These are phyloP conservation scores for Rhabdomys pumilio DNA, from an alignment of 2,797 vertebrate genomes.

Conservation along the genomic window DNA sequence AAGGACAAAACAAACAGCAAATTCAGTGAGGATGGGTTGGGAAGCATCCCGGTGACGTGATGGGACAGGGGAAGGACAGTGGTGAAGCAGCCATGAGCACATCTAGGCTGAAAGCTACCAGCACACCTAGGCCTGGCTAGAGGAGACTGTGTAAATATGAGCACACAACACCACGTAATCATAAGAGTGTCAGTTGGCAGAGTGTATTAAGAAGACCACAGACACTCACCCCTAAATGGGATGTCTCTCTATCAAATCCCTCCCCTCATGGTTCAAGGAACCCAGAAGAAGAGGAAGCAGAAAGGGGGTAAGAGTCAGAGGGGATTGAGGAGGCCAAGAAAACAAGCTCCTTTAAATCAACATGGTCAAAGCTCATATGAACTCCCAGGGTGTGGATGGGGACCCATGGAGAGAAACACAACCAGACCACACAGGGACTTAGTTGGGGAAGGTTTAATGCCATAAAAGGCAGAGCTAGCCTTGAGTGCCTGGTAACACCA, in stretches of 20 bases:
- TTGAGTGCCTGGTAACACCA: background rate
- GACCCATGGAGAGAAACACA: no score
- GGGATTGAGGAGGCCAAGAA: background rate
- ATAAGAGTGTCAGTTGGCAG: background rate
- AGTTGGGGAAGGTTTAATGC: background rate
- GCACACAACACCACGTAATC: background rate
- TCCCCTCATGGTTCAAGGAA: background rate
- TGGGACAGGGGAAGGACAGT: background rate
- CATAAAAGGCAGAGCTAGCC: background rate
- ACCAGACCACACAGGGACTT: background rate
- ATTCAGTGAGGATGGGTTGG: background rate
- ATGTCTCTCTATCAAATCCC: background rate
- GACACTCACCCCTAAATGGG: background rate
- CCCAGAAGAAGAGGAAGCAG: background rate
- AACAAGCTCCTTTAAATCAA: background rate
- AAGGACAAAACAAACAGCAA: background rate
- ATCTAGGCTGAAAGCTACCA: background rate
- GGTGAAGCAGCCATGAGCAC: background rate
- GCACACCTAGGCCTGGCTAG: background rate
- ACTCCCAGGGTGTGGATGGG: background rate
- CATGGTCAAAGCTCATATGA: background rate
- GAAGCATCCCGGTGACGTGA: background rate
- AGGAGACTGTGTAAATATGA: background rate
- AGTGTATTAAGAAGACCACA: background rate
- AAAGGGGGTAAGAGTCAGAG: background rate